Percentiles rank a stretch among this genome's conserved stretches.
Evolutionary conservation across 2,113 vertebrate species (phyloP).

Genomic region (Butorides virescens): DNA sequence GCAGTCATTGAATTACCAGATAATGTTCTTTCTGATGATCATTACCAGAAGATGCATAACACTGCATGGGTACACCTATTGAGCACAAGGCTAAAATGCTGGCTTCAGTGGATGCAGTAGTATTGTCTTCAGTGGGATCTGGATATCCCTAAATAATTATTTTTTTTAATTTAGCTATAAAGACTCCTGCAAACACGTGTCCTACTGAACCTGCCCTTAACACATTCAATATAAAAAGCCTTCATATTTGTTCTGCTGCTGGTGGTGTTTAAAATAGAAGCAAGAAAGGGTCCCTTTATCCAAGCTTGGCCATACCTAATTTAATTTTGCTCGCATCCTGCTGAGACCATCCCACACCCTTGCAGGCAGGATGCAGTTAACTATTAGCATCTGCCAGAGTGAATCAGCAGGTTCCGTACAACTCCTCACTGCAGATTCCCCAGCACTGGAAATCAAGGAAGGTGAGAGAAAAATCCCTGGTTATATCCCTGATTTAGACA

Average conservation of each 20-base stretch:
- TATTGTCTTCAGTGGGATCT: background rate
- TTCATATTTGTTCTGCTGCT: background rate
- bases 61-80: background rate
- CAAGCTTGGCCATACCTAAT: background rate
- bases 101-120: background rate
- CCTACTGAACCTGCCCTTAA: background rate
- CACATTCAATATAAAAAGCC: background rate
- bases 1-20: background rate
- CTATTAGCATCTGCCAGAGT: slow-evolving; percentile 21
- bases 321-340: background rate
- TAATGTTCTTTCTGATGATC: background rate
- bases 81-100: background rate
- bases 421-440: slow-evolving; percentile 34
- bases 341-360: background rate
- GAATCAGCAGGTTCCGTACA: slow-evolving; percentile 53
- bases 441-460: background rate
- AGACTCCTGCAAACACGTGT: background rate
- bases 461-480: background rate
- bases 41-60: background rate
- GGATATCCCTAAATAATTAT: background rate
- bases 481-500: background rate
- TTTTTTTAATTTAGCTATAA: background rate
- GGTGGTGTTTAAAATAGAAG: background rate
- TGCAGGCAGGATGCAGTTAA: slow-evolving; percentile 35
- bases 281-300: background rate